These are phyloP conservation scores for Platygyra sinensis DNA, from an alignment of 64 coral and sea anemone species.

Conservation along the genomic window DNA sequence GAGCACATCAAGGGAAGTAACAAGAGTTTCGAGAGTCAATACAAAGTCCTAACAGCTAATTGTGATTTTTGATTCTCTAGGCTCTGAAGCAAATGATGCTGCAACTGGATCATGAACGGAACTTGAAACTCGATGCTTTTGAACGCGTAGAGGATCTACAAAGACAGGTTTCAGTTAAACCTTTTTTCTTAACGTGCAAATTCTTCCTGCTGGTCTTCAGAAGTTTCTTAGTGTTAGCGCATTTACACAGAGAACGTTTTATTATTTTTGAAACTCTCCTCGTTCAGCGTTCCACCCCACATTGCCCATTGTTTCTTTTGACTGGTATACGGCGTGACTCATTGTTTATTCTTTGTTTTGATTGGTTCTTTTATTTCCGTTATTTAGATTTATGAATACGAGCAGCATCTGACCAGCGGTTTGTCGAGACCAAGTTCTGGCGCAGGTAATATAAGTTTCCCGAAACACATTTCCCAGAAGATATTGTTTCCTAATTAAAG, in stretches of 20 bases:
- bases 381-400: slow-evolving; percentile 68
- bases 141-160: slow-evolving; percentile 96
- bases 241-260: too few species aligned
- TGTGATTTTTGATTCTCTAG: slow-evolving; percentile 21
- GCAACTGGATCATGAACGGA: slow-evolving; percentile 87
- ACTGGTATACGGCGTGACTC: background rate
- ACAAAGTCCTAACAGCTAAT: too few species aligned
- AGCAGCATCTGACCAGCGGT: slow-evolving; percentile 48
- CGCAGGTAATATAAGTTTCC: background rate
- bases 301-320: background rate
- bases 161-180: slow-evolving; percentile 77
- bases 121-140: slow-evolving; percentile 93
- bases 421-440: slow-evolving; percentile 23
- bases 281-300: too few species aligned
- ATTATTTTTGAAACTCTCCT: too few species aligned
- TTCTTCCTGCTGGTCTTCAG: too few species aligned
- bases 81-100: slow-evolving; percentile 89
- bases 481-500: too few species aligned
- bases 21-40: too few species aligned
- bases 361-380: background rate
- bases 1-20: too few species aligned
- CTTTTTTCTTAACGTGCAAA: background rate
- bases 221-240: too few species aligned
- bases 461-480: too few species aligned
- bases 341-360: background rate